Evolutionary conservation across 2,797 vertebrate genomes (phyloP).

Genomic region (Thunnus albacares): DNA sequence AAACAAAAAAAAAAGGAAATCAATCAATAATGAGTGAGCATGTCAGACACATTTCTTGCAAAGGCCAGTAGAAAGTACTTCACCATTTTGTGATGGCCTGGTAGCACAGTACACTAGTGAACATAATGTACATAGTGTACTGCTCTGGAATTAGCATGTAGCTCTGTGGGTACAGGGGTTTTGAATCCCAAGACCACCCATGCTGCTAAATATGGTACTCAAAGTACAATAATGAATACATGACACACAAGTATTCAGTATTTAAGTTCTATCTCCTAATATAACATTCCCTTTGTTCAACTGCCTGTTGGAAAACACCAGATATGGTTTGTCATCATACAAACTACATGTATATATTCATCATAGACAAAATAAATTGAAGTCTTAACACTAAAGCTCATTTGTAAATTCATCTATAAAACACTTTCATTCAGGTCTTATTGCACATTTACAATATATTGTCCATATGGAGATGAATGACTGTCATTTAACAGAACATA

Average conservation of each 20-base stretch:
- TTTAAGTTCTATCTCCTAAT: not conserved
- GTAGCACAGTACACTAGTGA: not conserved
- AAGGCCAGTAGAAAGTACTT: not conserved
- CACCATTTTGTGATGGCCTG: constrained; percentile 6
- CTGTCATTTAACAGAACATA: not conserved
- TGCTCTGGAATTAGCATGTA: not conserved
- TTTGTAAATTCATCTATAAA: not conserved
- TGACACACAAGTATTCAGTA: not conserved
- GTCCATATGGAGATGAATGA: not conserved
- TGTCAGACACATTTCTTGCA: not conserved
- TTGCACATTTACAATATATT: not conserved
- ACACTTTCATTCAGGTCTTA: not conserved
- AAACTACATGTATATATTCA: not conserved
- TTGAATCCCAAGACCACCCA: constrained; percentile 30
- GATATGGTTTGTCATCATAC: not conserved
- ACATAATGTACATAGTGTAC: not conserved
- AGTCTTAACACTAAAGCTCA: not conserved
- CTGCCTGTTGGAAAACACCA: not conserved
- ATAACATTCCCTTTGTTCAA: not conserved
- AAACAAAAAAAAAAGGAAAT: not conserved
- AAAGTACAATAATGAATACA: not conserved
- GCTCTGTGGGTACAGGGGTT: not conserved
- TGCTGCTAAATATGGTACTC: constrained; percentile 5
- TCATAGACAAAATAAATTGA: not conserved
- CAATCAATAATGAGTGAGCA: not conserved